A percentile compares a stretch with the other conserved stretches of the same genome.
Conservation (phyloP, 2,888 invertebrate genomes). For the Lycaena phlaeas region DNA sequence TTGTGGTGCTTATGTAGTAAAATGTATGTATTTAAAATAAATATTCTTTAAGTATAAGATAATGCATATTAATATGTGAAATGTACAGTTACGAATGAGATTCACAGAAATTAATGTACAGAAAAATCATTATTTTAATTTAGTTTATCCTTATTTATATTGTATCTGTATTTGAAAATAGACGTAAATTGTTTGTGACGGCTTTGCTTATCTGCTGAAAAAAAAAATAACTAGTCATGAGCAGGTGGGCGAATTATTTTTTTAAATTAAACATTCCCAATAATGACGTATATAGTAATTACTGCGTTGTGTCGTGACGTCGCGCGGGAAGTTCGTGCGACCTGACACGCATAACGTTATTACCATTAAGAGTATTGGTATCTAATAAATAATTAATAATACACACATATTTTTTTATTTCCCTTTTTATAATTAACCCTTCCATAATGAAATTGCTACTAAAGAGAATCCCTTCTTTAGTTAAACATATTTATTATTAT, state of each 20-base stretch:
- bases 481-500: too few relatives aligned
- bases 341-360: conserved; percentile 21
- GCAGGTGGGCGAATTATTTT: conserved; percentile 32
- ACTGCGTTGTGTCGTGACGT: too few relatives aligned
- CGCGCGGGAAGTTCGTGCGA: too few relatives aligned
- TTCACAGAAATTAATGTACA: conserved; percentile 52
- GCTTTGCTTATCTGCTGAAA: conserved; percentile 40
- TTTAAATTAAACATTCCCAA: conserved; percentile 7
- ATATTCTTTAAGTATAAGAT: too few relatives aligned
- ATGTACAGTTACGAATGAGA: conserved; percentile 72
- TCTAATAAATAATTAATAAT: conserved; percentile 9
- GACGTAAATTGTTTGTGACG: not conserved
- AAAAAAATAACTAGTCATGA: conserved; percentile 58
- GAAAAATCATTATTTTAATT: conserved; percentile 25
- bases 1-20: conserved; percentile 16
- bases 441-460: too few relatives aligned
- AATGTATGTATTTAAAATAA: too few relatives aligned
- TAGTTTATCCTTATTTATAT: conserved; percentile 18
- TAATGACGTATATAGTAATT: not conserved
- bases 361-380: conserved; percentile 30
- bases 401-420: not conserved
- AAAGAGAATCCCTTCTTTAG: too few relatives aligned
- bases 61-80: conserved; percentile 33
- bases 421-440: not conserved
- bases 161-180: conserved; percentile 12